phyloP scores from a whole-genome alignment of 92 coral and sea anemone genomes.

The Epizoanthus stellaris region DNA sequence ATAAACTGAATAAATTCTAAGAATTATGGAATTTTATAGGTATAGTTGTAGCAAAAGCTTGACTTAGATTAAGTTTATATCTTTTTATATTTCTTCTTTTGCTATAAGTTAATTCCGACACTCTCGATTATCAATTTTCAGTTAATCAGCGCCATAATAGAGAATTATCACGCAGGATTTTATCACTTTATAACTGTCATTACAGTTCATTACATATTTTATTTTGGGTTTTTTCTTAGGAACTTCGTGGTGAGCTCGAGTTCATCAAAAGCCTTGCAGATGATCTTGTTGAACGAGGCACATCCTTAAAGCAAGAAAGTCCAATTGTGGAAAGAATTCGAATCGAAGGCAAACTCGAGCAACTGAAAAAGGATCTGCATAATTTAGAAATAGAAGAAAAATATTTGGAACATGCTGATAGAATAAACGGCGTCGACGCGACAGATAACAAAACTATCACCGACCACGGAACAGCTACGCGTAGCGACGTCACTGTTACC shows the following conservation, averaged over 20 bases:
- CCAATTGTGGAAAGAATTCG: conserved; percentile 53
- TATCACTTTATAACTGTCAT: background rate
- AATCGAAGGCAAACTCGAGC: conserved; percentile 58
- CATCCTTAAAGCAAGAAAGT: conserved; percentile 52
- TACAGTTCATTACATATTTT: background rate
- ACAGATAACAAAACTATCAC: background rate
- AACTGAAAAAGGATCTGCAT: conserved; percentile 49
- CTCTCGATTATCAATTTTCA: background rate
- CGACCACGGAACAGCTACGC: background rate
- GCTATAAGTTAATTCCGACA: background rate
- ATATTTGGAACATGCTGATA: background rate
- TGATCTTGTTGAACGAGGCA: conserved; percentile 56
- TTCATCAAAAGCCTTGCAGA: conserved; percentile 67
- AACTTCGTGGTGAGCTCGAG: conserved; percentile 71
- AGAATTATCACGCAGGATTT: background rate
- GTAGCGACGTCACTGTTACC: background rate
- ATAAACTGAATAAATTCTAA: too few species aligned
- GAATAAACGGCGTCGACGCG: background rate
- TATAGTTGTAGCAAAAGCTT: too few species aligned
- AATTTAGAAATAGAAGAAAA: conserved; percentile 8
- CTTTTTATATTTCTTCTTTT: background rate
- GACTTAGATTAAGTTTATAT: background rate
- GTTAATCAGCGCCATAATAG: background rate
- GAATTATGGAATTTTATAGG: too few species aligned
- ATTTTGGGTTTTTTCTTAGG: conserved; percentile 54